Conservation (phyloP, 2,888 invertebrate genomes). For the Folsomia manolachei region DNA sequence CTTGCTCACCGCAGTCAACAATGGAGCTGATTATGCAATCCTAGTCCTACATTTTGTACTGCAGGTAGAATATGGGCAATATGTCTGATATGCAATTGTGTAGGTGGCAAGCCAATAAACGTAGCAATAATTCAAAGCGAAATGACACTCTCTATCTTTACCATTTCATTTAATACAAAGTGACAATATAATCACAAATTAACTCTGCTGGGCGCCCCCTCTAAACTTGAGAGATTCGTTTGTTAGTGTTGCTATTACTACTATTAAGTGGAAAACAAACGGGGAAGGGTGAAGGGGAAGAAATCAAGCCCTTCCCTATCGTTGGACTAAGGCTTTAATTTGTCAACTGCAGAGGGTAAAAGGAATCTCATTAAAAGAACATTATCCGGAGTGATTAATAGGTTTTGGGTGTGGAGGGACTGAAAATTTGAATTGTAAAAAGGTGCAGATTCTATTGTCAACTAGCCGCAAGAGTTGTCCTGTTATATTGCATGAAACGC, state of each 20-base stretch:
- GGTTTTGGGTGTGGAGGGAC: not conserved
- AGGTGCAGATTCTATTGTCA: not conserved
- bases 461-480: too few species aligned
- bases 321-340: not conserved
- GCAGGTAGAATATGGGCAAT: too few species aligned
- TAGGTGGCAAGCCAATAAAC: too few species aligned
- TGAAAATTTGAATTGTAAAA: slow-evolving; percentile 8
- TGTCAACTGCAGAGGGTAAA: not conserved
- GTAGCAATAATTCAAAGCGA: not conserved
- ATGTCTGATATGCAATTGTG: too few species aligned
- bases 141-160: not conserved
- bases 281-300: not conserved
- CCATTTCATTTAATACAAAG: not conserved
- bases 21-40: too few species aligned
- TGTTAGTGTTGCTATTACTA: not conserved
- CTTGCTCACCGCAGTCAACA: too few species aligned
- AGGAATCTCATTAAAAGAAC: slow-evolving; percentile 16
- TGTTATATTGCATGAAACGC: too few species aligned
- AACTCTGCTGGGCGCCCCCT: not conserved
- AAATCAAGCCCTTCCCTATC: too few species aligned
- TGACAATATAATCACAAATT: not conserved
- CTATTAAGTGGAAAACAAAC: not conserved
- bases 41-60: too few species aligned
- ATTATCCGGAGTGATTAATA: slow-evolving; percentile 18
- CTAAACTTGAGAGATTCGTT: not conserved